A percentile compares a stretch with the other conserved stretches of the same genome.
phyloP scores from a whole-genome alignment of 2,797 vertebrate genomes.

The Aphelocoma californica region DNA sequence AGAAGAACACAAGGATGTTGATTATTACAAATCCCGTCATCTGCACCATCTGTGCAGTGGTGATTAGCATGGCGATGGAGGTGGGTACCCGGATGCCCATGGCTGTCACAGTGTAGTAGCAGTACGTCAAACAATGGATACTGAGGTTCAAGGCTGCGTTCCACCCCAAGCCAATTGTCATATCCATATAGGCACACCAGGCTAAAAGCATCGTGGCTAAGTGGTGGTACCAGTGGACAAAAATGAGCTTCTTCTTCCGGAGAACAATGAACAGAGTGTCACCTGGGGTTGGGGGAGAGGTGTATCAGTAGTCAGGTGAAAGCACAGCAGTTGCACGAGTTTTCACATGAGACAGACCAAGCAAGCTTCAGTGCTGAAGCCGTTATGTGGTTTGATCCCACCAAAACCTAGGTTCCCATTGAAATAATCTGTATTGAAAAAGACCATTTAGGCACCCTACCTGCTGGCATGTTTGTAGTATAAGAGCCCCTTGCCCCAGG shows the following conservation, averaged over 20 bases:
- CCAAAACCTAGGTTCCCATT: background rate
- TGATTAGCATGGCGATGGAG: background rate
- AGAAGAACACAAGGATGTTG: fast-evolving
- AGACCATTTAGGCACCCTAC: background rate
- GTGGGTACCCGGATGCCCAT: background rate
- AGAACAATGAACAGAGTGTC: slow-evolving; percentile 3
- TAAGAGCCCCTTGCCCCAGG: background rate
- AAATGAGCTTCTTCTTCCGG: background rate
- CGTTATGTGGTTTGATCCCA: background rate
- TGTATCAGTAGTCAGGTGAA: background rate
- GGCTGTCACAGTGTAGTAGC: background rate
- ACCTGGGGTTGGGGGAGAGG: background rate
- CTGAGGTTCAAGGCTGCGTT: background rate
- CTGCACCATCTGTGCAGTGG: background rate
- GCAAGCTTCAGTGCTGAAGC: background rate
- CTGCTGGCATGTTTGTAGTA: background rate
- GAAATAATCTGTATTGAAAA: background rate
- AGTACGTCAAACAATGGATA: background rate
- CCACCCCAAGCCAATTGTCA: fast-evolving
- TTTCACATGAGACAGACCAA: background rate
- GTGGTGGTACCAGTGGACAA: background rate
- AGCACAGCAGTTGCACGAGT: background rate
- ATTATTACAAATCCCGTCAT: fast-evolving
- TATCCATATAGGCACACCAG: fast-evolving
- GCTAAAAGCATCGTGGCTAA: fast-evolving